Evolutionary conservation across 2,888 invertebrate genomes (phyloP), one percentile per base, ranked within the genome.

Genomic region (Leptarthrus brevirostris): DNA sequence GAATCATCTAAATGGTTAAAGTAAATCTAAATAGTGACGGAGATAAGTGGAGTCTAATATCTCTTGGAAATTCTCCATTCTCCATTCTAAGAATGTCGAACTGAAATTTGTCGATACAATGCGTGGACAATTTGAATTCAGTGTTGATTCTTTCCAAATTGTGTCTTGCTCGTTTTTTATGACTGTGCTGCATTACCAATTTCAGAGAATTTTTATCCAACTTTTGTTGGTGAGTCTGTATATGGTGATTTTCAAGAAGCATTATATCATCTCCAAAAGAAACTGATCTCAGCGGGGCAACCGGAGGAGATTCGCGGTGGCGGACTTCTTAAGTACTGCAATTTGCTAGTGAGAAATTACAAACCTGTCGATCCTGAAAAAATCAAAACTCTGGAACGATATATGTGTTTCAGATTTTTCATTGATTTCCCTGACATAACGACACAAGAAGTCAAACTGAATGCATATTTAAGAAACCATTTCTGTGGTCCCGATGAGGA

Each of bases 351-450:
- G 72, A 93, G 96, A 84, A 95, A 93, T 82, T 99, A 98, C 88
- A 90, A 93, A 80, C 92, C 98, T 61, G 95, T 96, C 76, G 90
- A 92, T 79, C 92, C 94, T 20, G 94, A 95, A 82, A 92, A 94
- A 86, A 95, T 98, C 82, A 95, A 96, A 85, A 93, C 91, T 73
- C 89, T 98, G 81, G 98, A 99, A 88, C 92, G 97, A 78, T 99
- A 99, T 89, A 99, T 99, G 99, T 99, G 98, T 90, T 98, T 98
- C 79, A 90, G 99, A 81, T 99, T 99, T 90, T 99, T 99, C 89
- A 99, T 99, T 84, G 99, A 99, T 88, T 99, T 99, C 87, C 94
- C 97, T 52, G 98, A 98, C 87, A 92, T 98, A 77, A 89, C 89
- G 76, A 96, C 96, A 84, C 99, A 99, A 86, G 93, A 94, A 79